Conservation (phyloP, 2,113 vertebrate species). For the Mola mola region DNA sequence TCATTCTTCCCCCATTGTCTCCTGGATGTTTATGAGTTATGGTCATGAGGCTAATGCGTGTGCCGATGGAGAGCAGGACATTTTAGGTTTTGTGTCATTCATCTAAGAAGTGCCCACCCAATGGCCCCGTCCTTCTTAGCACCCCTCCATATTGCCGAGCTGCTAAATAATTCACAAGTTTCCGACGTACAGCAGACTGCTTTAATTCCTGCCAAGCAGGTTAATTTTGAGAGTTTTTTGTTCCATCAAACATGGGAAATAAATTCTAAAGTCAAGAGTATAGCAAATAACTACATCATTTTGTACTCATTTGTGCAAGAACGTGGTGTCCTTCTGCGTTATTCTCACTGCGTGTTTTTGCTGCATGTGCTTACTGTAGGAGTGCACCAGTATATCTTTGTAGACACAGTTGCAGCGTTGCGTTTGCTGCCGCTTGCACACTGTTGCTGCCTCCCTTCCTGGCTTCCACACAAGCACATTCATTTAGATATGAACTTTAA, state of each 20-base stretch:
- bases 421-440: constrained; percentile 26
- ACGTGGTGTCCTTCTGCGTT: constrained; percentile 7
- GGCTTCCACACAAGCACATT: constrained; percentile 49
- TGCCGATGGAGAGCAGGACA: constrained; percentile 34
- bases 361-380: background rate
- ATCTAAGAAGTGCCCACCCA: constrained; percentile 61
- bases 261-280: constrained; percentile 54
- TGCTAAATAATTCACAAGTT: constrained; percentile 71
- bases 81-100: constrained; percentile 53
- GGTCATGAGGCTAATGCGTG: constrained; percentile 42
- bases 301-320: constrained; percentile 20
- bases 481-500: constrained; percentile 66
- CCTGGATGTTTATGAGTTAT: constrained; percentile 36
- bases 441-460: constrained; percentile 20
- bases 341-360: background rate
- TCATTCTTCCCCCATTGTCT: constrained; percentile 13
- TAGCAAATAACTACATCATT: constrained; percentile 26
- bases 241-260: constrained; percentile 56
- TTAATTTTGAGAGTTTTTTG: constrained; percentile 60
- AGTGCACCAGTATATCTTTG: background rate
- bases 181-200: constrained; percentile 67
- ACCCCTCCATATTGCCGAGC: constrained; percentile 44
- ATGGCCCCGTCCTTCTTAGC: constrained; percentile 43
- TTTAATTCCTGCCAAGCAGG: constrained; percentile 67
- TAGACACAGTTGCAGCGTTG: constrained; percentile 1